phyloP scores from a whole-genome alignment of 2,797 vertebrate genomes.

The Chloroceryle amazona region DNA sequence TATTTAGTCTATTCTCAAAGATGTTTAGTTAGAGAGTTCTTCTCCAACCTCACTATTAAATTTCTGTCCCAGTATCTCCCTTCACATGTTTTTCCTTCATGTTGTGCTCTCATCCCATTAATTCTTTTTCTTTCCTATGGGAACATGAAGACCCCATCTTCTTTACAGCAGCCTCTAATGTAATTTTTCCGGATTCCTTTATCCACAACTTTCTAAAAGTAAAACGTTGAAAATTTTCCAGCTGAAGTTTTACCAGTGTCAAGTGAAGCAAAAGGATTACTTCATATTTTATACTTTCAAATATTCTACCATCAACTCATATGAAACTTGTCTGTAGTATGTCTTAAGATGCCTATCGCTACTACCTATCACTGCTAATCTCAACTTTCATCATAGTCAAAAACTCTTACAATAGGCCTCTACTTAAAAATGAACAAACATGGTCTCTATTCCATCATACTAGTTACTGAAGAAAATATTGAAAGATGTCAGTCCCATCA shows the following conservation, averaged over 20 bases:
- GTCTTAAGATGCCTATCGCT: not conserved
- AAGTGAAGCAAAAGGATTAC: not conserved
- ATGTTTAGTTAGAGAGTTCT: not conserved
- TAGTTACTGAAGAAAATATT: not conserved
- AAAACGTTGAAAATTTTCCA: not conserved
- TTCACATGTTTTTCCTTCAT: not conserved
- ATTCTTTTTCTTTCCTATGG: not conserved
- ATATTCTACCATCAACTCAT: not conserved
- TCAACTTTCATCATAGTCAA: not conserved
- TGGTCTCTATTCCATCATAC: not conserved
- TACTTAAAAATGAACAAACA: not conserved
- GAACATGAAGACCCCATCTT: not conserved
- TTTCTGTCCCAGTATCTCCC: not conserved
- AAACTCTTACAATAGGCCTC: not conserved
- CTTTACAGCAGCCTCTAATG: not conserved
- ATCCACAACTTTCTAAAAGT: not conserved
- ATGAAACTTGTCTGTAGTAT: not conserved
- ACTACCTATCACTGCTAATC: not conserved
- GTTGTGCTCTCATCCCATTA: not conserved
- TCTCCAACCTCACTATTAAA: not conserved
- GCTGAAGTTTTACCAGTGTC: not conserved
- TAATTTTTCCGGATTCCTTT: not conserved
- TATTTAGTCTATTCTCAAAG: not conserved
- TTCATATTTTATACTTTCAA: not conserved
- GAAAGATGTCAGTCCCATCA: not conserved